Evolutionary conservation across 2,113 vertebrate species (phyloP).

Genomic region (Cephalopterus ornatus): DNA sequence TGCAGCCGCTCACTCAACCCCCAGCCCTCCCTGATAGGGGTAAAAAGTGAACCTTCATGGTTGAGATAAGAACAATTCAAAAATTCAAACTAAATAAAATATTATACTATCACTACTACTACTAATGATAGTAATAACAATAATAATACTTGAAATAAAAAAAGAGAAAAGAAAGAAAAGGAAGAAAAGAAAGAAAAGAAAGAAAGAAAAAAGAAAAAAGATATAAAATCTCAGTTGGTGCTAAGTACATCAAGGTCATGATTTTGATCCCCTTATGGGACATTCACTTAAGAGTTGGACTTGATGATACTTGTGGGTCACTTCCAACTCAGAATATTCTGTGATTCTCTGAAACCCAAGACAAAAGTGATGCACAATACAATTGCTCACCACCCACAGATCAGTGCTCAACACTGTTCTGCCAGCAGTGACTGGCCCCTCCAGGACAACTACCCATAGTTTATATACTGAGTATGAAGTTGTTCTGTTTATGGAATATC

Average conservation of each 20-base stretch:
- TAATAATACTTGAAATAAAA: background rate
- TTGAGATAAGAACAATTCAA: background rate
- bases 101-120: too few species aligned
- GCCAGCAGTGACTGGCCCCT: background rate
- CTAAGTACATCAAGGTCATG: background rate
- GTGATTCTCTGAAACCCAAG: background rate
- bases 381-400: background rate
- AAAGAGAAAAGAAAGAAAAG: background rate
- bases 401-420: background rate
- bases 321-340: background rate
- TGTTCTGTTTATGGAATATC: background rate
- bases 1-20: background rate
- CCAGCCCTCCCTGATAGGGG: too few species aligned
- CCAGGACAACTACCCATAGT: accelerated
- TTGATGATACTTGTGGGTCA: background rate
- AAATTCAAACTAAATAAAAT: background rate
- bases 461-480: background rate
- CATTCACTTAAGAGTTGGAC: background rate
- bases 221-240: background rate
- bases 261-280: background rate
- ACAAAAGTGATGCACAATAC: background rate
- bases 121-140: background rate
- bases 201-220: background rate
- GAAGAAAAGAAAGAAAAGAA: background rate
- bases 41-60: background rate